Evolutionary conservation across 1,140 invertebrate species (phyloP).

Genomic region (Leptinotarsa lineolata): DNA sequence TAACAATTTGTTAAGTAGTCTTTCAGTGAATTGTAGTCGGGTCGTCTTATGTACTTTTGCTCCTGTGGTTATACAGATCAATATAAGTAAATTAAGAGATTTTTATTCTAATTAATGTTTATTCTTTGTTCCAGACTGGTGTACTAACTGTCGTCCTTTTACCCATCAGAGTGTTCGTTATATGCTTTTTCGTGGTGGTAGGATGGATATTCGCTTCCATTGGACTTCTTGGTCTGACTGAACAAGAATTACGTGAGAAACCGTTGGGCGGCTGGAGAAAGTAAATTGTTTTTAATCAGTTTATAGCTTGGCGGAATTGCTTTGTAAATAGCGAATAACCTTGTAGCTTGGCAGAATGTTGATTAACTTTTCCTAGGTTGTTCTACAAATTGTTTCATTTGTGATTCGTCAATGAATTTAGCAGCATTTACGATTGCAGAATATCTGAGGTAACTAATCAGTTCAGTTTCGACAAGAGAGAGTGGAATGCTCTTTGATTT

Average conservation of each 20-base stretch:
- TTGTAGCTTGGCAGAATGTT: not conserved
- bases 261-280: conserved; percentile 83
- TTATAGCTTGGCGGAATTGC: not conserved
- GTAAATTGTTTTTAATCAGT: conserved; percentile 57
- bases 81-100: too few species aligned
- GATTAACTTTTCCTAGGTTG: not conserved
- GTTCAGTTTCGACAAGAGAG: too few species aligned
- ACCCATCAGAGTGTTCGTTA: conserved; percentile 75
- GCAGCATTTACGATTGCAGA: too few species aligned
- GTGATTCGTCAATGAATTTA: not conserved
- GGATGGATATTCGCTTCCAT: conserved; percentile 82
- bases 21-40: too few species aligned
- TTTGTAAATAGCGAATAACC: conserved; percentile 13
- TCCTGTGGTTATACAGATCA: too few species aligned
- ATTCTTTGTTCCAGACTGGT: conserved; percentile 70
- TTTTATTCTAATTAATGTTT: not conserved
- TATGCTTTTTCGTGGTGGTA: conserved; percentile 73
- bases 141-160: conserved; percentile 78
- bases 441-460: too few species aligned
- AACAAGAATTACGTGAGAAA: conserved; percentile 72
- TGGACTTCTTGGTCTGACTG: conserved; percentile 74
- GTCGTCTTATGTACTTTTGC: too few species aligned
- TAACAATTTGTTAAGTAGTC: too few species aligned
- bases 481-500: not conserved
- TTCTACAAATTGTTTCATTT: not conserved